Percentiles rank a stretch among this genome's conserved stretches.
Conservation (phyloP, 2,113 vertebrate species). For the Ploceus nigricollis region DNA sequence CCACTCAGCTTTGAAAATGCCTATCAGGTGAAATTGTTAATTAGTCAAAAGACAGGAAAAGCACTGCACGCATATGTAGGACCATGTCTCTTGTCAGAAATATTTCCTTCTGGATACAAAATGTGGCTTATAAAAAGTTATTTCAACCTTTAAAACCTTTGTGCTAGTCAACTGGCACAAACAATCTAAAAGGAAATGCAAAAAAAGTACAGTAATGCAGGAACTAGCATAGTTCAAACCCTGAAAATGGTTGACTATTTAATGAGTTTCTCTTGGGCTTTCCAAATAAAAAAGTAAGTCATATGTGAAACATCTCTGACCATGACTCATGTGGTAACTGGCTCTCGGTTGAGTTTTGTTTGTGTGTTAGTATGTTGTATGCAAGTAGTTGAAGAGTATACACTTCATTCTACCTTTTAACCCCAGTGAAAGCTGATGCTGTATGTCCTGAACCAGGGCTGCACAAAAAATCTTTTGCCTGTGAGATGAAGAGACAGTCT, state of each 20-base stretch:
- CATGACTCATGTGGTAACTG: fast-evolving
- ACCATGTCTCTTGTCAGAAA: neutral
- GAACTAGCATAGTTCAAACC: neutral
- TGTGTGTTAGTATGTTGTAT: neutral
- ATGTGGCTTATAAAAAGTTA: neutral
- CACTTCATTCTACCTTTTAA: neutral
- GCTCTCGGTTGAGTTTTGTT: neutral
- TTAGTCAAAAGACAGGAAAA: constrained; percentile 12
- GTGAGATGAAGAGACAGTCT: neutral
- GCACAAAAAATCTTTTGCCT: neutral
- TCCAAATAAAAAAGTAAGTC: neutral
- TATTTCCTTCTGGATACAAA: neutral
- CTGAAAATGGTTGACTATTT: neutral
- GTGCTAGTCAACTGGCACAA: neutral
- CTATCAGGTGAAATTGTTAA: constrained; percentile 23
- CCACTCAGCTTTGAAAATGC: constrained; percentile 27
- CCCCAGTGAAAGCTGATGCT: neutral
- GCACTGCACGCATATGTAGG: neutral
- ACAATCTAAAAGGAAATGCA: neutral
- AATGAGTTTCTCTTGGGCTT: neutral
- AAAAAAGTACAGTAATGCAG: neutral
- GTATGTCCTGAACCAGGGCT: neutral
- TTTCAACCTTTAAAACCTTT: neutral
- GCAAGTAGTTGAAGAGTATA: neutral
- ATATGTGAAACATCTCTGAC: neutral